Base-by-base conservation (phyloP, 2,797 vertebrate genomes). In the Anguilla pacifica region DNA sequence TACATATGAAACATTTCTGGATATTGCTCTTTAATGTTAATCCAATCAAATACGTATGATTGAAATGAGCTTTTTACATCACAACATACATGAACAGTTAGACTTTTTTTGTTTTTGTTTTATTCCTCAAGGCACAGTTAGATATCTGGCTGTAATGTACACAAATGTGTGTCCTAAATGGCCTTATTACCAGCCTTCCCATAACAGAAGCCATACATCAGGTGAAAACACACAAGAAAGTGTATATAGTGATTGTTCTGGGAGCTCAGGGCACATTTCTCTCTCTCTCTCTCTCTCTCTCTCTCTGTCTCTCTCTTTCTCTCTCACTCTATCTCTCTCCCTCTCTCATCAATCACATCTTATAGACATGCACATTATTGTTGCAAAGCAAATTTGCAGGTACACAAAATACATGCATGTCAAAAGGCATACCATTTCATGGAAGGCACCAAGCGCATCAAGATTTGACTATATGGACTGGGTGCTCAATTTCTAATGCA, bases 141-240 rank as follows among this genome's bases (percentile, higher is more conserved):
- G 94, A 95, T 94, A 95, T 96, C 95, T 95, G 93, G 92, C 49
- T 87, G 94, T 96, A 95, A 96, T 95, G 95, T 92, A 92, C 91
- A 85, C 93, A 95, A 96, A 96, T 95, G 94, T 95, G 95, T 94
- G 93, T 93, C 94, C 94, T 94, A 95, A 95, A 96, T 96, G 95
- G 94, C 95, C 95, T 96, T 96, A 96, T 96, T 96, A 96, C 94
- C 94, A 91, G 92, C 91, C 93, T 92, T 96, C 95, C 94, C 95
- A 94, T 92, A 93, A 95, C 94, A 94, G 92, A 49, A 88, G 72
- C 94, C 88, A 94, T 96, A 95, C 93, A 95, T 96, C 96, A 96
- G 94, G 94, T 93, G 93, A 92, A 92, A 96, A 95, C 93, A 92
- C 94, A 92, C 88, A 81, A 91, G 94, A 94, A 95, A 95, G 95